These are phyloP conservation scores for Seladonia tumulorum DNA, from an alignment of 2,888 invertebrate genomes.

Conservation along the genomic window DNA sequence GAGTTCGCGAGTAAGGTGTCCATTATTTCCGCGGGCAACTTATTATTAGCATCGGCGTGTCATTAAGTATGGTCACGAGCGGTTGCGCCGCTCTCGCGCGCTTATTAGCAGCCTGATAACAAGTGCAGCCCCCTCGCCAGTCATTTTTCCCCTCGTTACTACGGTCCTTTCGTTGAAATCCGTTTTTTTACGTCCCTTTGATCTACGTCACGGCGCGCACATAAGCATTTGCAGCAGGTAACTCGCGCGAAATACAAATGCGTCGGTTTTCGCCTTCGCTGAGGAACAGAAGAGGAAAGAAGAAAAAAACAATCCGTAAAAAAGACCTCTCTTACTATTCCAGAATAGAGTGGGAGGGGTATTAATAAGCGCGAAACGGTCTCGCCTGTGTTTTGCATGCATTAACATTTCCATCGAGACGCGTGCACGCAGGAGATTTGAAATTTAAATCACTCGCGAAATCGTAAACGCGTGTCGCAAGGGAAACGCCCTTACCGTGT, in stretches of 20 bases:
- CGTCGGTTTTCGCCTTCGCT: background rate
- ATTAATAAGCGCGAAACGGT: conserved; percentile 54
- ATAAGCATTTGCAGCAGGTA: conserved; percentile 19
- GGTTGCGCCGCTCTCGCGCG: background rate
- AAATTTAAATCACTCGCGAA: conserved; percentile 65
- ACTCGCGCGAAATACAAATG: background rate
- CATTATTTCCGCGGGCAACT: conserved; percentile 9
- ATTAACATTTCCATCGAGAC: conserved; percentile 58
- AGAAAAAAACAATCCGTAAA: background rate
- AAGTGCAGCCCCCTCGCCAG: conserved; percentile 2
- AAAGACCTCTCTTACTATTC: background rate
- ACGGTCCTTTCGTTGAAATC: conserved; percentile 30
- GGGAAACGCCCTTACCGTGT: conserved; percentile 68
- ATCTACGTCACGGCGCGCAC: conserved; percentile 28
- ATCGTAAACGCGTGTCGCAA: conserved; percentile 54
- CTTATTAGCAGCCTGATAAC: conserved; percentile 44
- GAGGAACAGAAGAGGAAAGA: background rate
- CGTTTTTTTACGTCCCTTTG: conserved; percentile 57
- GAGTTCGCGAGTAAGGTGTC: background rate
- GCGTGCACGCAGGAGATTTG: conserved; percentile 54
- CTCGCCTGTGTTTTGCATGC: conserved; percentile 46
- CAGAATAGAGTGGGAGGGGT: conserved; percentile 22
- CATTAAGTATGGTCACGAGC: conserved; percentile 13
- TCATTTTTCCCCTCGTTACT: conserved; percentile 37
- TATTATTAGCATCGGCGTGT: conserved; percentile 19